Conservation (phyloP, 2,113 vertebrate species). For the Cryptoleucopteryx plumbea region DNA sequence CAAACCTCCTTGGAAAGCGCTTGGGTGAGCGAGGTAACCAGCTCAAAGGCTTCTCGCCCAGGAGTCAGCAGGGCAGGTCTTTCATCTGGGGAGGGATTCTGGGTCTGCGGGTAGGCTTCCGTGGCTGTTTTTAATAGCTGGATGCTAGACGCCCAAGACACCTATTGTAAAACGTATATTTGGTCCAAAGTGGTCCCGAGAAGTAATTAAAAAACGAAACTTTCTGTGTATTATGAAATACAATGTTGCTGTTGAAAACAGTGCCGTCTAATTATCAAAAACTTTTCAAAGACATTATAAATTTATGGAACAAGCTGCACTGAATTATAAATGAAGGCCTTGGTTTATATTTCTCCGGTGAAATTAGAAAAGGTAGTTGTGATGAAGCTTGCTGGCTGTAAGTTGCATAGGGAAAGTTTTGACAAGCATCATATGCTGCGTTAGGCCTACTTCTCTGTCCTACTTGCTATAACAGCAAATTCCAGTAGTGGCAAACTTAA, state of each 20-base stretch:
- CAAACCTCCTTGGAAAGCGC: accelerated
- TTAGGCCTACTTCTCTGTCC: neutral
- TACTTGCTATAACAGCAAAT: neutral
- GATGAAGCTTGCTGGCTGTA: neutral
- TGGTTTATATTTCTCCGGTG: slow-evolving; percentile 36
- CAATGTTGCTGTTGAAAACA: neutral
- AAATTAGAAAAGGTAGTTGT: slow-evolving; percentile 18
- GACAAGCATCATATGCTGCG: neutral
- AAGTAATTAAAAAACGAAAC: neutral
- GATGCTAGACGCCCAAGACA: accelerated
- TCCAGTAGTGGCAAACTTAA: neutral
- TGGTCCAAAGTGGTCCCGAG: neutral
- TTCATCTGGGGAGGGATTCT: neutral
- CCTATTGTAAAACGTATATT: accelerated
- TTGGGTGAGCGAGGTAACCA: accelerated
- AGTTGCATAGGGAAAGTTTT: neutral
- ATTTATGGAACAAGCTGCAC: slow-evolving; percentile 27
- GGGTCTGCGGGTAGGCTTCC: neutral
- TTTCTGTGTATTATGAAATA: neutral
- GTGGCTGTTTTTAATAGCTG: accelerated
- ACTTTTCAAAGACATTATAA: slow-evolving; percentile 13
- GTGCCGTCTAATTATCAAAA: neutral
- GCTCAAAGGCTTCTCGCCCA: neutral
- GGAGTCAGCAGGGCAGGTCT: neutral
- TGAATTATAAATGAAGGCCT: slow-evolving; percentile 70